phyloP scores from a whole-genome alignment of 2,113 vertebrate genomes.

The Albula goreensis region DNA sequence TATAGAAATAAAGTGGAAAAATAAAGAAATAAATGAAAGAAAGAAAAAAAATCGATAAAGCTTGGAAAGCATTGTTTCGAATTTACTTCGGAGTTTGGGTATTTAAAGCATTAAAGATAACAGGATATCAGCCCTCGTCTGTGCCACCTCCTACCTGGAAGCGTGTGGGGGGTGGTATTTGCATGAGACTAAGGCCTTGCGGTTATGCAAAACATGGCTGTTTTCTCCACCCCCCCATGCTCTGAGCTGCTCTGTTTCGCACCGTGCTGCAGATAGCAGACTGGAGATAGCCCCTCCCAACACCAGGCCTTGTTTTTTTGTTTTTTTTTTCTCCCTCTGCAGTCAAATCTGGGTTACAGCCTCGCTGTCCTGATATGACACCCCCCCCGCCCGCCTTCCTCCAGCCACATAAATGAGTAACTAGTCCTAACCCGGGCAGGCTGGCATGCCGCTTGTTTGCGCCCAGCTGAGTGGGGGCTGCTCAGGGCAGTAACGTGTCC shows the following conservation, averaged over 20 bases:
- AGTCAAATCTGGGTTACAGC: background rate
- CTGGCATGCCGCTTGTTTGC: background rate
- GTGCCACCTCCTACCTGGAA: background rate
- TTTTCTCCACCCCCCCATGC: background rate
- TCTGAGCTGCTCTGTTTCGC: background rate
- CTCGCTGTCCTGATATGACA: background rate
- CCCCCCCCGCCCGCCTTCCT: background rate
- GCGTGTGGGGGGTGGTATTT: background rate
- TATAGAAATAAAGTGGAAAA: too few relatives aligned
- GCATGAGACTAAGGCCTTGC: background rate
- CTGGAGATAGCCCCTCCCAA: background rate
- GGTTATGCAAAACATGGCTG: background rate
- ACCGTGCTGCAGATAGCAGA: background rate
- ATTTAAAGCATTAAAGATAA: background rate
- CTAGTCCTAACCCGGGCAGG: background rate
- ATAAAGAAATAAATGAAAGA: too few relatives aligned
- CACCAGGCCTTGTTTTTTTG: background rate
- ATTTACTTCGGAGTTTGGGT: background rate
- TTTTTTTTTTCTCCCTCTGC: background rate
- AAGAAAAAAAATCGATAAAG: too few relatives aligned
- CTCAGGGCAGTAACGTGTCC: background rate
- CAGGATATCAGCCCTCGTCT: background rate
- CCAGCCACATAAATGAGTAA: background rate
- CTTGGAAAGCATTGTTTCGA: background rate
- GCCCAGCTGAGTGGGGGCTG: background rate